Percentiles rank a stretch among this genome's conserved stretches.
Evolutionary conservation across 2,797 vertebrate genomes (phyloP).

Genomic region (Gymnocypris eckloni): DNA sequence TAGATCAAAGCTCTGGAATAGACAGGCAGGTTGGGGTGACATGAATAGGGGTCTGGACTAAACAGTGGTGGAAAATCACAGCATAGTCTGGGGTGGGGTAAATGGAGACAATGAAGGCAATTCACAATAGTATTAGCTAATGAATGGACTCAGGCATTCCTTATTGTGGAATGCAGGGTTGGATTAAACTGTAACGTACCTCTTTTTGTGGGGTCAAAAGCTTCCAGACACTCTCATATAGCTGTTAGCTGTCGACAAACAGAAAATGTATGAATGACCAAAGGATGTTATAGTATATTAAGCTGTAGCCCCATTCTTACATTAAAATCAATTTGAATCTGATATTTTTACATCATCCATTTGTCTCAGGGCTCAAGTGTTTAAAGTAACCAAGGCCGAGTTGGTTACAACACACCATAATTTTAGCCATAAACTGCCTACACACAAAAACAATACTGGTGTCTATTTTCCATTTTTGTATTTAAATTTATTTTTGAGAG

Average conservation of each 20-base stretch:
- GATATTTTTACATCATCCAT: not conserved
- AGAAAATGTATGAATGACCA: not conserved
- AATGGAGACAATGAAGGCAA: constrained; percentile 33
- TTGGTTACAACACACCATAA: not conserved
- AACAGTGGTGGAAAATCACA: constrained; percentile 33
- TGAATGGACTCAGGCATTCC: constrained; percentile 35
- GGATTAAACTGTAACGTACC: constrained; percentile 45
- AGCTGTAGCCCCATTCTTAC: not conserved
- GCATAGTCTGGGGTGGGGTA: constrained; percentile 15
- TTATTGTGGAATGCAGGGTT: constrained; percentile 42
- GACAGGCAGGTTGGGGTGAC: constrained; percentile 21
- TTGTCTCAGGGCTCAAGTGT: not conserved
- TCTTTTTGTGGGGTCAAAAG: not conserved
- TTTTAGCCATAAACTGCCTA: constrained; percentile 16
- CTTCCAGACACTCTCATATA: not conserved
- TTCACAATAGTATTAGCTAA: constrained; percentile 47
- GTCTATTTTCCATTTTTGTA: not conserved
- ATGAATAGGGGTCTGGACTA: constrained; percentile 21
- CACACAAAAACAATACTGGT: not conserved
- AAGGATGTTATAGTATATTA: not conserved
- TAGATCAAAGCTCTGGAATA: constrained; percentile 34
- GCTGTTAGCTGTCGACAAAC: not conserved
- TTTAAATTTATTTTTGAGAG: not conserved
- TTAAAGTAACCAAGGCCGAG: not conserved
- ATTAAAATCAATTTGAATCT: not conserved